phyloP scores from a whole-genome alignment of 2,113 vertebrate species.

The Psettodes erumei region DNA sequence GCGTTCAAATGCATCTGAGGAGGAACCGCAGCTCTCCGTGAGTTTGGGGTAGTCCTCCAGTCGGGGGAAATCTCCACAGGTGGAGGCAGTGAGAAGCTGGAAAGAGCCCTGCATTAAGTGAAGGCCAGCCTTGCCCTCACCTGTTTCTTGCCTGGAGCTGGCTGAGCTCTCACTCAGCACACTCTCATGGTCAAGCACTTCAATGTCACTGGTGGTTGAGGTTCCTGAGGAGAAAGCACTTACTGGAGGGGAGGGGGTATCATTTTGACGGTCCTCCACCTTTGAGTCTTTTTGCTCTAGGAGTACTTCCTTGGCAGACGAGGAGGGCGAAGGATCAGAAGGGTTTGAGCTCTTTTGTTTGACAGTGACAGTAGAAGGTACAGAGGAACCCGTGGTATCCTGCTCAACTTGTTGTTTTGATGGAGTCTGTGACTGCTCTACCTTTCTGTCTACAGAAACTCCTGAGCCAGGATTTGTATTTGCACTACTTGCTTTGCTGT shows the following conservation, averaged over 20 bases:
- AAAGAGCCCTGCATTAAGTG: constrained; percentile 98
- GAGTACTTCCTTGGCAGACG: constrained; percentile 82
- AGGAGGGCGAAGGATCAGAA: constrained; percentile 65
- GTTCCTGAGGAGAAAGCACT: constrained; percentile 98
- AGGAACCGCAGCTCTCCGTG: constrained; percentile 94
- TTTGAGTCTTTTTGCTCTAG: constrained; percentile 91
- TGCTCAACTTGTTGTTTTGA: constrained; percentile 29
- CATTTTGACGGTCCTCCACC: constrained; percentile 93
- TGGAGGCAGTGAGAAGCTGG: constrained; percentile 94
- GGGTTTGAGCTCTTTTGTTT: constrained; percentile 57
- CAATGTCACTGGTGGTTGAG: constrained; percentile 98
- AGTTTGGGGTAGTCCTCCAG: constrained; percentile 96
- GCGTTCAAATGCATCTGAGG: constrained; percentile 97
- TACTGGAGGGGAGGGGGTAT: constrained; percentile 95
- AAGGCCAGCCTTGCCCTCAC: constrained; percentile 91
- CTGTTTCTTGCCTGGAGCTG: constrained; percentile 93
- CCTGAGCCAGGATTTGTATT: constrained; percentile 26
- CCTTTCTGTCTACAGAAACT: constrained; percentile 40
- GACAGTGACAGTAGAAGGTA: constrained; percentile 30
- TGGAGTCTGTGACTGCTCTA: constrained; percentile 34
- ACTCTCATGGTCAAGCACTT: constrained; percentile 98
- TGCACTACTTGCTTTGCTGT: constrained; percentile 18
- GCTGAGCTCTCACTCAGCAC: constrained; percentile 97
- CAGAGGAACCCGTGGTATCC: constrained; percentile 42
- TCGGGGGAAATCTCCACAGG: constrained; percentile 90